phyloP scores from a whole-genome alignment of 1,140 invertebrate species.

The Wasmannia auropunctata region DNA sequence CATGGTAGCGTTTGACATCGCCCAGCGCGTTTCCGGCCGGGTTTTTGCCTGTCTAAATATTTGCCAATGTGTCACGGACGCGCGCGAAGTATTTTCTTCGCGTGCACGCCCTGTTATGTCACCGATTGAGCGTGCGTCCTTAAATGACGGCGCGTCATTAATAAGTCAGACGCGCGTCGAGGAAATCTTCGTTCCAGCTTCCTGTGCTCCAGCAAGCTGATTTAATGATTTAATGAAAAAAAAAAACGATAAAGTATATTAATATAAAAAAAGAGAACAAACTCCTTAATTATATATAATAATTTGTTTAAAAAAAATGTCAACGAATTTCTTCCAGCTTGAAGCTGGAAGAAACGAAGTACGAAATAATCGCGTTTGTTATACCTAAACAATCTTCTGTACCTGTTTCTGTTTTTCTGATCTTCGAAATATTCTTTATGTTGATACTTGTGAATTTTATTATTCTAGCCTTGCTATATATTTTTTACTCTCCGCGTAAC shows the following conservation, averaged over 20 bases:
- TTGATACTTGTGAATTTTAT: background rate
- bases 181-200: background rate
- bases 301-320: background rate
- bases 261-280: too few species aligned
- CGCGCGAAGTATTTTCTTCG: slow-evolving; percentile 29
- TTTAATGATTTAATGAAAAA: background rate
- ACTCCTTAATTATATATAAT: too few species aligned
- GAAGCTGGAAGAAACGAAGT: background rate
- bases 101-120: slow-evolving; percentile 42
- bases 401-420: background rate
- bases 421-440: background rate
- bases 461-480: background rate
- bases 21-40: slow-evolving; percentile 23
- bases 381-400: background rate
- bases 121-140: slow-evolving; percentile 9
- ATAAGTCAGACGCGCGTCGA: background rate
- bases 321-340: background rate
- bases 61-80: slow-evolving; percentile 24
- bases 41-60: slow-evolving; percentile 24
- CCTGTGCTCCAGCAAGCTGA: background rate
- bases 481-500: background rate
- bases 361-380: background rate
- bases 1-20: slow-evolving; percentile 4
- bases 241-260: too few species aligned
- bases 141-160: background rate